Base-by-base conservation (phyloP, 1,140 invertebrate genomes). In the Reticulitermes speratus region DNA sequence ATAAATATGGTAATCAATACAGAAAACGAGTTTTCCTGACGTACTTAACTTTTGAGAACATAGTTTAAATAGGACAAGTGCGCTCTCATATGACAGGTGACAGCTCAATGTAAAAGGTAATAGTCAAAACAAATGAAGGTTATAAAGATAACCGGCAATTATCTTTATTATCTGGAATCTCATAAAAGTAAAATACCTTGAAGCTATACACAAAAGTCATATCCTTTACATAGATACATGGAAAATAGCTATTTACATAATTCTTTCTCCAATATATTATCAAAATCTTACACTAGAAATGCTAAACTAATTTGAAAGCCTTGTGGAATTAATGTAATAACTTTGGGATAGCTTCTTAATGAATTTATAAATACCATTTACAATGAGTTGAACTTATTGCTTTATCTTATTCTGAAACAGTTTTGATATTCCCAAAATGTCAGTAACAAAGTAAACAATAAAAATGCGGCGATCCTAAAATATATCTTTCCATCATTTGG, bases 221-320 rank as follows among this genome's bases (percentile, higher is more conserved):
- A 48, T 45, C 83, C 83, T 84, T 84, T 84, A 84, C 83, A 84
- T 84, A 84, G 83, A 84, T 84, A 84, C 83, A 84, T 84, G 83
- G 30, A 84, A 84, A 84, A 59, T 84, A 84, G 45, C 48, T 84
- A 84, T 84, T 48, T 84, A 84, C 83, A 84, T 84, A 52, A 52
- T 84, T 52, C 52, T 84, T 45, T 32, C n/a, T 84, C 25, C 38
- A n/a, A 84, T 55, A 32, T 48, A 84, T 55, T 84, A 84, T 84
- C 23, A 48, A 84, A 84, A 84, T 59, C 52, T 84, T 84, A 84
- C 83, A 52, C 44, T 84, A 84, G 21, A 48, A 44, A 48, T 48
- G 38, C 19, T 48, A 45, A 9, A 30, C 52, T 84, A 52, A 52
- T 45, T 30, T 55, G n/a, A 84, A 52, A 52, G 30, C 44, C 30